phyloP scores from a whole-genome alignment of 2,888 invertebrate genomes.

The Listrodromus nycthemerus region DNA sequence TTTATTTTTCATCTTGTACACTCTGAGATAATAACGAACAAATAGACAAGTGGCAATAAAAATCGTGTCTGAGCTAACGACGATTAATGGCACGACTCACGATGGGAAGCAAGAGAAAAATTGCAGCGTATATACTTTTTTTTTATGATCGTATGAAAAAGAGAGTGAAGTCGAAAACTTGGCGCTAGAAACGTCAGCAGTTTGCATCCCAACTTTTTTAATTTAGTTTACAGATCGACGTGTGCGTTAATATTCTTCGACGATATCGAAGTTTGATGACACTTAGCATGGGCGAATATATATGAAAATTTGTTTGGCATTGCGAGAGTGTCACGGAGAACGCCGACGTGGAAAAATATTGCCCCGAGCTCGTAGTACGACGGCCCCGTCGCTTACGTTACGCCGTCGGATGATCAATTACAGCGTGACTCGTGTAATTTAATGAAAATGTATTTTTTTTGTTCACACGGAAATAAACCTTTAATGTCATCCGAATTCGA shows the following conservation, averaged over 20 bases:
- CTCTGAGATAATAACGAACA: background rate
- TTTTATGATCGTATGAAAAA: background rate
- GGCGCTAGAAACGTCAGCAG: background rate
- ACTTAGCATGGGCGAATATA: conserved; percentile 11
- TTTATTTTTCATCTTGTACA: background rate
- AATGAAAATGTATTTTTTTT: background rate
- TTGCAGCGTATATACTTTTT: background rate
- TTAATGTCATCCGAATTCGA: background rate
- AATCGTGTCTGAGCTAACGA: background rate
- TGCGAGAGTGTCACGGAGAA: background rate
- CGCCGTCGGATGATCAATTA: background rate
- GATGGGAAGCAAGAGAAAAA: background rate
- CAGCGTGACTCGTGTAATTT: background rate
- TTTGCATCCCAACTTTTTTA: conserved; percentile 1
- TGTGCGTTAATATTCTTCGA: conserved; percentile 43
- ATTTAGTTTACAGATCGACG: background rate
- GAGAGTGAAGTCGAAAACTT: background rate
- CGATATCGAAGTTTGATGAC: conserved; percentile 35
- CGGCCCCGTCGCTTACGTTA: background rate
- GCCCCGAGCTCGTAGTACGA: background rate
- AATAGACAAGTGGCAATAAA: background rate
- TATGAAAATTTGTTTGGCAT: conserved; percentile 40
- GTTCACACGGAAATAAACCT: background rate
- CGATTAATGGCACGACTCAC: background rate
- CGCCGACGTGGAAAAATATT: background rate